A percentile compares a stretch with the other conserved stretches of the same genome.
Conservation (phyloP, 1,140 invertebrate species). For the Drosophila kanapiae region DNA sequence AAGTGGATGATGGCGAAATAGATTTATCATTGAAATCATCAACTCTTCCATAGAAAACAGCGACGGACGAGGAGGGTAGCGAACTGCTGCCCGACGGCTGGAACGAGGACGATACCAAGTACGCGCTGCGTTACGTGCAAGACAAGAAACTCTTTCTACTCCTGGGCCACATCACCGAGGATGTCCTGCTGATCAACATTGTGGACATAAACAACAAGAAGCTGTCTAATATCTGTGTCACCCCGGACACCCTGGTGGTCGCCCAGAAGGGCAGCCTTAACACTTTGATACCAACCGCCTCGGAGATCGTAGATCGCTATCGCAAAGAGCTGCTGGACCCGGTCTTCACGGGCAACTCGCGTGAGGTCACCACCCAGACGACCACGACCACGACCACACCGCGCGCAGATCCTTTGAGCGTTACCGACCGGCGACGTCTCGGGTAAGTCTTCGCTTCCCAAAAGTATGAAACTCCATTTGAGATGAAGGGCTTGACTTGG, state of each 20-base stretch:
- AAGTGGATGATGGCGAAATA: not conserved
- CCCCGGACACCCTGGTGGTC: constrained; percentile 82
- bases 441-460: constrained; percentile 50
- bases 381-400: constrained; percentile 12
- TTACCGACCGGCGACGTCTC: constrained; percentile 63
- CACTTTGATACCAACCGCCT: constrained; percentile 85
- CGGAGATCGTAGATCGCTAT: constrained; percentile 83
- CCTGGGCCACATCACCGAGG: constrained; percentile 88
- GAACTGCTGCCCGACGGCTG: constrained; percentile 90
- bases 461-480: not conserved
- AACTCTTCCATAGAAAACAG: constrained; percentile 86
- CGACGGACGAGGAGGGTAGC: constrained; percentile 88
- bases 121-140: constrained; percentile 89
- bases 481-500: not conserved
- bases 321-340: constrained; percentile 86
- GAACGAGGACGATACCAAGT: constrained; percentile 88
- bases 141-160: constrained; percentile 89
- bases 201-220: constrained; percentile 86
- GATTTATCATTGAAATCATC: not conserved
- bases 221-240: constrained; percentile 85
- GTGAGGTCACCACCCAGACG: constrained; percentile 73
- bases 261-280: constrained; percentile 84
- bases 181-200: constrained; percentile 88
- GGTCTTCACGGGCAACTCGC: constrained; percentile 70
- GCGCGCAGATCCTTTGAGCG: constrained; percentile 59